Percentiles rank a stretch among this genome's conserved stretches.
Conservation (phyloP, 2,888 invertebrate species). For the Criorhina ranunculi region DNA sequence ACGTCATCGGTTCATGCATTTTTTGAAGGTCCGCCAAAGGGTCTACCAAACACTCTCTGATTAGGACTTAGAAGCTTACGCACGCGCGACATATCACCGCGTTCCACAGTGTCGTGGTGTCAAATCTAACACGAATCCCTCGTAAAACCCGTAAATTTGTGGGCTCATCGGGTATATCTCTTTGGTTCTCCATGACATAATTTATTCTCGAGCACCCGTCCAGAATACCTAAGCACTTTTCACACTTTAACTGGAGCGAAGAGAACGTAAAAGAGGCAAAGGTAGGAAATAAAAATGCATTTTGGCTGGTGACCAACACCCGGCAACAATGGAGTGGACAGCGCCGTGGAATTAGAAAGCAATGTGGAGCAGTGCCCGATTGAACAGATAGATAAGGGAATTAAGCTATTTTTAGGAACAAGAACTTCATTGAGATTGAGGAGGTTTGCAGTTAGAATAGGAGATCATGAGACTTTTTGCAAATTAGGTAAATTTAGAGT, state of each 20-base stretch:
- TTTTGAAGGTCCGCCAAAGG: constrained; percentile 16
- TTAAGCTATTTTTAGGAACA: constrained; percentile 19
- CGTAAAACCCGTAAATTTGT: constrained; percentile 41
- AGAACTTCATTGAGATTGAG: constrained; percentile 2
- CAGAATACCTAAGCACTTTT: constrained; percentile 55
- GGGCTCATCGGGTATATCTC: constrained; percentile 32
- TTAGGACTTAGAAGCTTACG: constrained; percentile 12
- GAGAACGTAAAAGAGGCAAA: constrained; percentile 28
- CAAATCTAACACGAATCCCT: constrained; percentile 36
- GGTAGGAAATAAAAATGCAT: constrained; percentile 18
- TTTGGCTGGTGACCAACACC: constrained; percentile 25
- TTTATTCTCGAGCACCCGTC: constrained; percentile 62
- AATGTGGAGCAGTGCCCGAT: constrained; percentile 19
- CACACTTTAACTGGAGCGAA: constrained; percentile 61
- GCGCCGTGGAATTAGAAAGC: constrained; percentile 1
- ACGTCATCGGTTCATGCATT: constrained; percentile 24
- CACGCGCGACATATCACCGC: constrained; percentile 40
- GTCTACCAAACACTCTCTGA: not conserved
- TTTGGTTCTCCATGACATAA: constrained; percentile 68
- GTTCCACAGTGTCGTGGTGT: constrained; percentile 25
- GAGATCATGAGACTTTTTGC: not conserved
- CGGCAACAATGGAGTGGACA: not conserved
- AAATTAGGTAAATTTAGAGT: too few relatives aligned
- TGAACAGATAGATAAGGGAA: constrained; percentile 1
- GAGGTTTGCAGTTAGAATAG: not conserved